Evolutionary conservation across 2,888 invertebrate genomes (phyloP).

Genomic region (Drosophila mulleri): DNA sequence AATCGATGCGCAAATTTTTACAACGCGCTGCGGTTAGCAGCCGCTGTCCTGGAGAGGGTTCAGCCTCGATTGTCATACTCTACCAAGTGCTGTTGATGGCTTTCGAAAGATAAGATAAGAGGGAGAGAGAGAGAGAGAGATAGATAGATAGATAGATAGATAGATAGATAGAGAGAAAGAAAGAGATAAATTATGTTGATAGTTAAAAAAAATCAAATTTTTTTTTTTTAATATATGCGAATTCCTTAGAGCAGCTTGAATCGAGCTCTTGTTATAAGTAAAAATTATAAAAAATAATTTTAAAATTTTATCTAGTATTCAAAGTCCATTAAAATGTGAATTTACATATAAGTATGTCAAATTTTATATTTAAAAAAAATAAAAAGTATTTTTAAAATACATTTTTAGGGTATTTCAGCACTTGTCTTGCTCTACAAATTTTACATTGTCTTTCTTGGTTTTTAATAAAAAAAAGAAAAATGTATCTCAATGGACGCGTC

Average conservation of each 20-base stretch:
- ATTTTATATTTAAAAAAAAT: no score
- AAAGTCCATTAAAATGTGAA: no score
- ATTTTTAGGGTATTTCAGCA: slow-evolving; percentile 43
- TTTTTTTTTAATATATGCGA: background rate
- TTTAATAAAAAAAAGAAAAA: slow-evolving; percentile 51
- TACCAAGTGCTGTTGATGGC: slow-evolving; percentile 3
- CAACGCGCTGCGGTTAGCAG: slow-evolving; percentile 71
- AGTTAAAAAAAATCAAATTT: background rate
- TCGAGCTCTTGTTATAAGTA: background rate
- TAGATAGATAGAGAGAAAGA: no score
- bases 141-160: no score
- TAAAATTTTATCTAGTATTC: no score
- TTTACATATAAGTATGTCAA: no score
- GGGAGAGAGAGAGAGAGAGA: no score
- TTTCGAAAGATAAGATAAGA: background rate
- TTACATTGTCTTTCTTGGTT: slow-evolving; percentile 47
- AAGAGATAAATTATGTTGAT: background rate
- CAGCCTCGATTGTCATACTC: slow-evolving; percentile 36
- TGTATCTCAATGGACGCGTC: slow-evolving; percentile 45
- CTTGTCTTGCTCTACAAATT: background rate
- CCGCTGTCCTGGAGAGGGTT: slow-evolving; percentile 27
- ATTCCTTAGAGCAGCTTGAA: background rate
- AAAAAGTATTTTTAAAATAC: no score
- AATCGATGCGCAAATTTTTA: slow-evolving; percentile 78
- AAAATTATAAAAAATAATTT: background rate